phyloP scores from a whole-genome alignment of 2,797 vertebrate species.

The Brachyalestes nurse region DNA sequence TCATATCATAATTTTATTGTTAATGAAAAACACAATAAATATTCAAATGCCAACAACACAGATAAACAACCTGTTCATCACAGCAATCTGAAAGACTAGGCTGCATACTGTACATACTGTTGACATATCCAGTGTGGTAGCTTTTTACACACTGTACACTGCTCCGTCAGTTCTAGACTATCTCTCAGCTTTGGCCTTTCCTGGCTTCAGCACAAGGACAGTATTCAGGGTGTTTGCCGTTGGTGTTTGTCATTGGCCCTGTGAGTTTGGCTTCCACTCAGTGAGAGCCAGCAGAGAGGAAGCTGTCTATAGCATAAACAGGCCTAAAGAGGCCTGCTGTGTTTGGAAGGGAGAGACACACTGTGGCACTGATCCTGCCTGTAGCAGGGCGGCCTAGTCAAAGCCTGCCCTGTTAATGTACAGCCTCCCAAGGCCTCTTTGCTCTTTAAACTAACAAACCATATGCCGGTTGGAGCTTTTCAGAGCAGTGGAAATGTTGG shows the following conservation, averaged over 20 bases:
- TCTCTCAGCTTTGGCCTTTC: slow-evolving; percentile 35
- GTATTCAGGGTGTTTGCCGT: slow-evolving; percentile 48
- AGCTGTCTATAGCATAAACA: slow-evolving; percentile 51
- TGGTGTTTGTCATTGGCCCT: slow-evolving; percentile 42
- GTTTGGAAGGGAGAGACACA: slow-evolving; percentile 41
- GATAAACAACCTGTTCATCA: not conserved
- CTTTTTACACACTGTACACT: slow-evolving; percentile 8
- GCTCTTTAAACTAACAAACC: slow-evolving; percentile 56
- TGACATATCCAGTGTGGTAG: not conserved
- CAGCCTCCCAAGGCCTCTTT: slow-evolving; percentile 51
- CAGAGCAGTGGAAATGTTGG: slow-evolving; percentile 20
- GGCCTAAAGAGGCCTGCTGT: slow-evolving; percentile 34
- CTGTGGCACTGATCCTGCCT: slow-evolving; percentile 40
- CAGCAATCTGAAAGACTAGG: not conserved
- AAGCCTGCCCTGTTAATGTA: slow-evolving; percentile 55
- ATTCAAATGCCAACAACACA: no score
- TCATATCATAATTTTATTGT: not conserved
- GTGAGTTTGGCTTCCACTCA: slow-evolving; percentile 36
- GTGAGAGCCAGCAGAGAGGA: slow-evolving; percentile 34
- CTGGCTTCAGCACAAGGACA: slow-evolving; percentile 47
- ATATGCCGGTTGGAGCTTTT: slow-evolving; percentile 51
- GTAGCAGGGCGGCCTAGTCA: slow-evolving; percentile 39
- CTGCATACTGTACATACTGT: not conserved
- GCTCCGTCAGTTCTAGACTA: slow-evolving; percentile 5
- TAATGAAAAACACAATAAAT: not conserved